A percentile compares a stretch with the other conserved stretches of the same genome.
phyloP scores from a whole-genome alignment of 2,113 vertebrate genomes.

The Pteruthius melanotis region DNA sequence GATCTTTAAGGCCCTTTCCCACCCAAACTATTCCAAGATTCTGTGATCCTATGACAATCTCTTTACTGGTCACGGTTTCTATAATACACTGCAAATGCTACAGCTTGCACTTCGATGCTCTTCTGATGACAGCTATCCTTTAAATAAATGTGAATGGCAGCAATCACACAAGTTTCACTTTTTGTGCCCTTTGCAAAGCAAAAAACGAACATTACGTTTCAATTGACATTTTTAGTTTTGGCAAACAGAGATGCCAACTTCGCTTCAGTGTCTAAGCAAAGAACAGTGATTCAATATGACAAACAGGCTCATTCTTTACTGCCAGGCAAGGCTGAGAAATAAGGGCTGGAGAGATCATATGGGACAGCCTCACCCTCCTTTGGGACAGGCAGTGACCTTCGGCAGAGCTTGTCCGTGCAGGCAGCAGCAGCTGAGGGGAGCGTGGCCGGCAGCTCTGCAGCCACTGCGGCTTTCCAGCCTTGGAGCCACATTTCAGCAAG shows the following conservation, averaged over 20 bases:
- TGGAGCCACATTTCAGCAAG: background rate
- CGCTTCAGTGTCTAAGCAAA: background rate
- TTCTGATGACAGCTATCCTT: background rate
- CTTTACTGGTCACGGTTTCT: background rate
- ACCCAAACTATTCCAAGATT: background rate
- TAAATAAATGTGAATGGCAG: background rate
- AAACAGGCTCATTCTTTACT: background rate
- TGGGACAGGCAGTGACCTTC: background rate
- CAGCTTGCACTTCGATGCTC: background rate
- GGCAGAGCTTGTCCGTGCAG: rapidly evolving
- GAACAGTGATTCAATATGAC: rapidly evolving
- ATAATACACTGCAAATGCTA: background rate
- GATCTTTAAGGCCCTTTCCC: background rate
- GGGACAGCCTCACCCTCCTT: background rate
- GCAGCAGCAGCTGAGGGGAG: background rate
- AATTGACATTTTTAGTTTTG: background rate
- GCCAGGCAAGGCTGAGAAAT: background rate
- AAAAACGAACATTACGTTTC: background rate
- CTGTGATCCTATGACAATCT: background rate
- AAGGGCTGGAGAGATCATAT: background rate
- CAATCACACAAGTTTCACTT: background rate
- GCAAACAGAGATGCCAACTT: background rate
- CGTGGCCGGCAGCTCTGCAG: rapidly evolving
- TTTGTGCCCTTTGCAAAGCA: background rate
- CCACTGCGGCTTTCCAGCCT: background rate